These are phyloP conservation scores for Neopipo cinnamomea DNA, from an alignment of 2,113 vertebrate genomes.

Conservation along the genomic window DNA sequence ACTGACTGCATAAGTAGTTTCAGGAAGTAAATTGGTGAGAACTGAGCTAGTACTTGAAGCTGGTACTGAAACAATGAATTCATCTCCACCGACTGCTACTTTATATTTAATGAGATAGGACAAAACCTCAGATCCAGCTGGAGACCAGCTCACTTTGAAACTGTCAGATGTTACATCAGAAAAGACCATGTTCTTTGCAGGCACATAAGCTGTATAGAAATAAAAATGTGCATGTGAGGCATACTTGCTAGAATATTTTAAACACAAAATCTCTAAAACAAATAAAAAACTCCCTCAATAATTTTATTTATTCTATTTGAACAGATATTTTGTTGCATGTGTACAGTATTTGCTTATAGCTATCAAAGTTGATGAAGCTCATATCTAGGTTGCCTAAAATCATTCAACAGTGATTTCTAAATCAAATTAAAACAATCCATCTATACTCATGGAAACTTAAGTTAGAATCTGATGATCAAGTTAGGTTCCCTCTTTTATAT, in stretches of 20 bases:
- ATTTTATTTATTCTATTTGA: neutral
- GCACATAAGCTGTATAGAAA: constrained; percentile 77
- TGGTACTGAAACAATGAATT: constrained; percentile 85
- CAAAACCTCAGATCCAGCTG: constrained; percentile 76
- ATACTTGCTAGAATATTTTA: neutral
- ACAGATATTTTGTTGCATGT: neutral
- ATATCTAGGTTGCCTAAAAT: neutral
- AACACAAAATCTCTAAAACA: neutral
- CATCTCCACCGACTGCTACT: constrained; percentile 71
- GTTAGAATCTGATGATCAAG: neutral
- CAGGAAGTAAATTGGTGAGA: constrained; percentile 83
- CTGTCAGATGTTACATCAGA: constrained; percentile 85
- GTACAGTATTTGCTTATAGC: neutral
- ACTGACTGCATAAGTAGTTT: constrained; percentile 87
- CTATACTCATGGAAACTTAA: neutral
- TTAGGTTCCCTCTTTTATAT: neutral
- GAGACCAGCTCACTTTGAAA: constrained; percentile 85
- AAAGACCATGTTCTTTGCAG: constrained; percentile 84
- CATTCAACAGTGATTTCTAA: neutral
- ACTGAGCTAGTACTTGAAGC: constrained; percentile 76
- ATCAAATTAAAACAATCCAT: neutral
- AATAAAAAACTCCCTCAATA: neutral
- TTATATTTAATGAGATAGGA: constrained; percentile 87
- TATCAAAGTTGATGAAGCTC: neutral
- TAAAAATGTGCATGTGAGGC: neutral